Conservation (phyloP, 2,113 vertebrate genomes). For the Coptodon rendalli region DNA sequence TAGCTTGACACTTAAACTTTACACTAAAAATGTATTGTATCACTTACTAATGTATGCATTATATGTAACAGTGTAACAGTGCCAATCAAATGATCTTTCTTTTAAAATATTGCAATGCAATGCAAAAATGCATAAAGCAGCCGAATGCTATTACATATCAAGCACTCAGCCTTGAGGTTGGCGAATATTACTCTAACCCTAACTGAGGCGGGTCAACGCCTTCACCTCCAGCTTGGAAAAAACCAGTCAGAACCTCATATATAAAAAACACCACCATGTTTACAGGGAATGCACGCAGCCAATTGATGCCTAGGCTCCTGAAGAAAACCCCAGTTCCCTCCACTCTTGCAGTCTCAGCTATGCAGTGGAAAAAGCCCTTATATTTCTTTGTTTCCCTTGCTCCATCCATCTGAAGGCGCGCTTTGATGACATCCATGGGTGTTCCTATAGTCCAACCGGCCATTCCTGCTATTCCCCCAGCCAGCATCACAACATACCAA, state of each 20-base stretch:
- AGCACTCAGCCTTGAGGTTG: neutral
- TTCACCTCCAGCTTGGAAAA: slow-evolving; percentile 33
- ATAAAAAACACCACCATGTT: slow-evolving; percentile 87
- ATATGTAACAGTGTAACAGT: neutral
- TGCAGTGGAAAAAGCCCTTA: slow-evolving; percentile 81
- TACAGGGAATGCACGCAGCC: slow-evolving; percentile 84
- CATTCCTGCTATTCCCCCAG: slow-evolving; percentile 82
- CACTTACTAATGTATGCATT: neutral
- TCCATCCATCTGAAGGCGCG: slow-evolving; percentile 83
- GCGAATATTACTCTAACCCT: neutral
- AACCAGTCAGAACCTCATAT: slow-evolving; percentile 76
- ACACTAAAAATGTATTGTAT: neutral
- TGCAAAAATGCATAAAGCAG: neutral
- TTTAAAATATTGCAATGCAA: neutral
- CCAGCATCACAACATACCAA: slow-evolving; percentile 76
- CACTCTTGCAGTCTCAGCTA: slow-evolving; percentile 70
- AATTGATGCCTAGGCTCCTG: slow-evolving; percentile 84
- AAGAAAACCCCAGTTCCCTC: slow-evolving; percentile 83
- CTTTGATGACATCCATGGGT: slow-evolving; percentile 92
- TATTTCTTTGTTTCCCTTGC: slow-evolving; percentile 66
- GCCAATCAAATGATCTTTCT: neutral
- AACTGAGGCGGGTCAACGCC: neutral
- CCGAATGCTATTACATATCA: neutral
- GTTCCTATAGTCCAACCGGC: slow-evolving; percentile 83
- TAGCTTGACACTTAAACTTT: neutral